Percentiles rank a stretch among this genome's conserved stretches.
phyloP scores from a whole-genome alignment of 2,113 vertebrate species.

The Trochalopteron elliotii region DNA sequence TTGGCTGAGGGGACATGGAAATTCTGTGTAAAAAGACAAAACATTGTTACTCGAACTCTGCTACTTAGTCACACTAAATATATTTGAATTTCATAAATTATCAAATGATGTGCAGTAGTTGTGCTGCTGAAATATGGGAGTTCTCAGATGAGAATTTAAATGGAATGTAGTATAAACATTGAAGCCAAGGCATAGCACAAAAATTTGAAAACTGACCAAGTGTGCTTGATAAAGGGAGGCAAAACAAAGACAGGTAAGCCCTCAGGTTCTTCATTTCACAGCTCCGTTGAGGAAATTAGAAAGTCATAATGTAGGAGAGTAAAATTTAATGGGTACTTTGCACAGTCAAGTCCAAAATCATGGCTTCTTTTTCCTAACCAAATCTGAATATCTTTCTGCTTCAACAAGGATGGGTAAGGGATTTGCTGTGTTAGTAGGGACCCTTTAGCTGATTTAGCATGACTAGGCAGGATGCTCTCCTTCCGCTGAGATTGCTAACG shows the following conservation, averaged over 20 bases:
- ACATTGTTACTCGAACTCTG: not conserved
- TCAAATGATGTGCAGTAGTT: not conserved
- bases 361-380: not conserved
- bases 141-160: not conserved
- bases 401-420: not conserved
- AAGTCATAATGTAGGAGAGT: not conserved
- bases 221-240: not conserved
- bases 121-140: not conserved
- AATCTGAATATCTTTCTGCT: not conserved
- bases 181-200: not conserved
- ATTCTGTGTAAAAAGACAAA: not conserved
- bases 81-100: not conserved
- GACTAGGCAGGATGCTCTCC: conserved; percentile 12
- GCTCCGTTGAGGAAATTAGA: not conserved
- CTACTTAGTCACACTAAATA: not conserved
- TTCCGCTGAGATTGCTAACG: conserved; percentile 5
- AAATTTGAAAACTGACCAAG: not conserved
- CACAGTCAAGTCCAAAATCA: not conserved
- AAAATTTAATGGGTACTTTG: not conserved
- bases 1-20: not conserved
- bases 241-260: not conserved
- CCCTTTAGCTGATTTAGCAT: conserved; percentile 17
- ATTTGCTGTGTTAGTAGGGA: not conserved
- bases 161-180: not conserved
- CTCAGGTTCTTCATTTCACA: not conserved